A percentile compares a stretch with the other conserved stretches of the same genome.
phyloP scores from a whole-genome alignment of 35 echinoderm and acorn worm species.

The Holothuria glaberrima region DNA sequence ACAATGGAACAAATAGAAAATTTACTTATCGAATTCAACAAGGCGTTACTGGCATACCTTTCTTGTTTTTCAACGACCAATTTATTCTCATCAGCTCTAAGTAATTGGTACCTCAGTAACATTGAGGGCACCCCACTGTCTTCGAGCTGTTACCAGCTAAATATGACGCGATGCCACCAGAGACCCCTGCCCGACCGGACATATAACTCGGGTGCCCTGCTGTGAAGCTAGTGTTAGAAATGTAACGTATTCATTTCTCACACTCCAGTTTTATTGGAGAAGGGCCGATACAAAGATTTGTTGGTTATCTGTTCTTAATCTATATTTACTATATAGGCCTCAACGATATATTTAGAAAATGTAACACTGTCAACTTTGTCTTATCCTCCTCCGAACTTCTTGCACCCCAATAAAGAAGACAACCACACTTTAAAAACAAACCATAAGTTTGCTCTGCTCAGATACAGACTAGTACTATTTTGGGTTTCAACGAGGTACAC shows the following conservation, averaged over 20 bases:
- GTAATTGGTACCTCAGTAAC: slow-evolving; percentile 42
- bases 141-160: slow-evolving; percentile 13
- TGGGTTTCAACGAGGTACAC: too few relatives aligned
- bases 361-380: too few relatives aligned
- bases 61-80: slow-evolving; percentile 21
- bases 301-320: neutral
- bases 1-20: too few relatives aligned
- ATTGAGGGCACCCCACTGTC: slow-evolving; percentile 10
- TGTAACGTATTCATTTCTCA: neutral
- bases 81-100: slow-evolving; percentile 8
- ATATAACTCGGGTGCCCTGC: neutral
- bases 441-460: too few relatives aligned
- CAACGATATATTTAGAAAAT: too few relatives aligned
- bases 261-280: neutral
- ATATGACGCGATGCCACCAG: neutral
- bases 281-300: neutral
- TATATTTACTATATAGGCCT: too few relatives aligned
- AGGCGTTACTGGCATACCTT: neutral
- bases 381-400: too few relatives aligned
- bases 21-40: too few relatives aligned
- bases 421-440: too few relatives aligned
- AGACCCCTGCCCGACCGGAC: neutral
- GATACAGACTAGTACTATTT: too few relatives aligned
- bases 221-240: neutral
- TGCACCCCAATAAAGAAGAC: too few relatives aligned